These are phyloP conservation scores for Drosophila tanythrix DNA, from an alignment of 2,888 invertebrate genomes.

Conservation along the genomic window DNA sequence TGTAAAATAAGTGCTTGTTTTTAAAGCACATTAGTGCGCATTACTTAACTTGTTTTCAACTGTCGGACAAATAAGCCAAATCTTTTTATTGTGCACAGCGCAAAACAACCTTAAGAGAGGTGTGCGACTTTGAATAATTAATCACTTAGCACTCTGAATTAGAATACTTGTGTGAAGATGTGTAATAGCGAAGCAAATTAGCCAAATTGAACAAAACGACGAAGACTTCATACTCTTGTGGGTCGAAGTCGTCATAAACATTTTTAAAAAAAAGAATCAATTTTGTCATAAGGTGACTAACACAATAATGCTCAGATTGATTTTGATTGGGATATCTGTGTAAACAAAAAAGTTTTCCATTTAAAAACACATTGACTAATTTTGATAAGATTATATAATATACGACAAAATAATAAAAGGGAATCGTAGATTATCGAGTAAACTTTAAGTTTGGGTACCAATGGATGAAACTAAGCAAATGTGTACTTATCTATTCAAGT, in stretches of 20 bases:
- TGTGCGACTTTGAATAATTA: slow-evolving; percentile 8
- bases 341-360: not conserved
- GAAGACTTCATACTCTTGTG: not conserved
- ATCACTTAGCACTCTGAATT: slow-evolving; percentile 26
- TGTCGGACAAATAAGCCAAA: not conserved
- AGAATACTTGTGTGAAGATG: not conserved
- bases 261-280: not conserved
- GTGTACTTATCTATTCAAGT: not conserved
- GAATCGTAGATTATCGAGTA: not conserved
- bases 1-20: slow-evolving; percentile 4
- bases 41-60: slow-evolving; percentile 18
- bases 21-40: not conserved
- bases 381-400: too few species aligned
- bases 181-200: not conserved
- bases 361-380: too few species aligned
- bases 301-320: not conserved
- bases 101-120: not conserved
- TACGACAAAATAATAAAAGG: not conserved
- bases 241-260: not conserved
- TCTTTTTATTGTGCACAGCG: slow-evolving; percentile 16
- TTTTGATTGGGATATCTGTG: not conserved
- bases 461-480: not conserved
- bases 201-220: not conserved
- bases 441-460: not conserved
- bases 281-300: not conserved